A percentile compares a stretch with the other conserved stretches of the same genome.
These are phyloP conservation scores for Fopius arisanus DNA, from an alignment of 1,140 invertebrate species.

Conservation along the genomic window DNA sequence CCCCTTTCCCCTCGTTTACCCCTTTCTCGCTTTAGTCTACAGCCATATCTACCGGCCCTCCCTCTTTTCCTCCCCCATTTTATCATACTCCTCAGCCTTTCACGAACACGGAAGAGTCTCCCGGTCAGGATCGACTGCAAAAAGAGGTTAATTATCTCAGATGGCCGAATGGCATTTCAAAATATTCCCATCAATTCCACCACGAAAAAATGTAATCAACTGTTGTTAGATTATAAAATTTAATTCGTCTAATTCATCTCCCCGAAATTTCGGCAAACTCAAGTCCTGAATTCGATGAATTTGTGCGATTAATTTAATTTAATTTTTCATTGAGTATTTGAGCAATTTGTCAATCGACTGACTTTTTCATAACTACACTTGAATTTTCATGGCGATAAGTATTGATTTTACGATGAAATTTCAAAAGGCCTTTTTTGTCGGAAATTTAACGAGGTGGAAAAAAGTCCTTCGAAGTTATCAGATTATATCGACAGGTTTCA, in stretches of 20 bases:
- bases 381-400: no score
- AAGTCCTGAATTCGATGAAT: background rate
- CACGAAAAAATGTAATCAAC: background rate
- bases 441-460: no score
- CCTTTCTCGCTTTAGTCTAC: background rate
- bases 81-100: slow-evolving; percentile 42
- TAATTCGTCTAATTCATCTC: no score
- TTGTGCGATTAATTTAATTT: background rate
- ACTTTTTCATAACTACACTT: no score
- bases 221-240: no score
- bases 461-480: no score
- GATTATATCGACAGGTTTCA: no score
- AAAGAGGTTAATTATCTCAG: background rate
- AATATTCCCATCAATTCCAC: background rate
- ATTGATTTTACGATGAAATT: no score
- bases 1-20: no score
- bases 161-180: background rate
- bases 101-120: slow-evolving; percentile 14
- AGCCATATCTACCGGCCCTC: slow-evolving; percentile 33
- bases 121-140: background rate
- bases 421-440: no score
- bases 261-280: no score
- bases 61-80: slow-evolving; percentile 36
- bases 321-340: background rate
- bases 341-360: no score